Percentiles rank a stretch among this genome's conserved stretches.
phyloP scores from a whole-genome alignment of 2,113 vertebrate species.

The Charadrius vociferus region DNA sequence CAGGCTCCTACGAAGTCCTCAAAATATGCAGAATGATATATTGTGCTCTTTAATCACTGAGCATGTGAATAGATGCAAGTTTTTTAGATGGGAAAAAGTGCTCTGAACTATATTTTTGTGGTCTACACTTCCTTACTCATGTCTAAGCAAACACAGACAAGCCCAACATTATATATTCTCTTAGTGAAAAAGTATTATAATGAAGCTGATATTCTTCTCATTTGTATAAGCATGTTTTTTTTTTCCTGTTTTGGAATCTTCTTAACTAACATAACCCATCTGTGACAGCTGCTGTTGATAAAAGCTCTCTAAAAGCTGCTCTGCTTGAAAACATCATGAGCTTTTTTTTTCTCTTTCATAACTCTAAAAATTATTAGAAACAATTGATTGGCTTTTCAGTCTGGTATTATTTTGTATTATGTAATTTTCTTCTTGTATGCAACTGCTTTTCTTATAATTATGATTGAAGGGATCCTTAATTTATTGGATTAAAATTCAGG shows the following conservation, averaged over 20 bases:
- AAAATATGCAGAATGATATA: conserved; percentile 17
- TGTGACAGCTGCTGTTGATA: conserved; percentile 63
- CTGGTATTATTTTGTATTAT: not conserved
- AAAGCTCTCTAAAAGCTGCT: conserved; percentile 28
- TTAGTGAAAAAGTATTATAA: not conserved
- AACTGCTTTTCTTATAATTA: not conserved
- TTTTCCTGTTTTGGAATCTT: conserved; percentile 33
- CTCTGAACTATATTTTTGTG: not conserved
- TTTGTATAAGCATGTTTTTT: not conserved
- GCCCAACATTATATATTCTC: not conserved
- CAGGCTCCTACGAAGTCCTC: not conserved
- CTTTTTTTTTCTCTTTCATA: not conserved
- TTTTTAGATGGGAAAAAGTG: not conserved
- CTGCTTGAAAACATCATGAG: not conserved
- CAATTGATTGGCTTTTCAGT: not conserved
- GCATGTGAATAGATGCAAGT: not conserved
- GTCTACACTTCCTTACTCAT: not conserved
- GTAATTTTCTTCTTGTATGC: not conserved
- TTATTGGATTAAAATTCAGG: not conserved
- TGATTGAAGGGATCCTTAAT: not conserved
- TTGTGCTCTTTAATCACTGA: not conserved
- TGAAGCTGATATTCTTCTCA: conserved; percentile 31
- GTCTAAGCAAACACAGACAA: not conserved
- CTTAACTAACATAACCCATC: conserved; percentile 56
- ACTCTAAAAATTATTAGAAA: not conserved